Conservation (phyloP, 2,797 vertebrate species). For the Pipistrellus nathusii region DNA sequence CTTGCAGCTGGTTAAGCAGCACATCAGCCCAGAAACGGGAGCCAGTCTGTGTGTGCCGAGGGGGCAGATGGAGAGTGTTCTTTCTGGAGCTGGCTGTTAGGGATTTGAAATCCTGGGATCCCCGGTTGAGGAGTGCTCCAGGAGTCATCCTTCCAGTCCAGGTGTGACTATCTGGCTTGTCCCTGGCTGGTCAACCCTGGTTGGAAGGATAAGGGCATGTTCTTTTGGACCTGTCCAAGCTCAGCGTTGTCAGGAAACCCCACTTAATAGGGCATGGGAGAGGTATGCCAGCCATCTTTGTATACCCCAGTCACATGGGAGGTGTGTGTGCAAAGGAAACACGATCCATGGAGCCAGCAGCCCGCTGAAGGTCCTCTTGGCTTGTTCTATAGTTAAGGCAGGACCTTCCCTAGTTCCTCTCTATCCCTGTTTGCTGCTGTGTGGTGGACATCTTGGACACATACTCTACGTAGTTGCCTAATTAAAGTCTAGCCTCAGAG, state of each 20-base stretch:
- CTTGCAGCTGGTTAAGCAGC: conserved; percentile 52
- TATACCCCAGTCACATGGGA: not conserved
- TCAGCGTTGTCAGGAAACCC: not conserved
- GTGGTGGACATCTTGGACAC: not conserved
- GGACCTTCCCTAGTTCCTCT: not conserved
- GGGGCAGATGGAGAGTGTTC: not conserved
- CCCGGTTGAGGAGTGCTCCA: not conserved
- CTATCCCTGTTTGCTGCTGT: not conserved
- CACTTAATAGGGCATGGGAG: not conserved
- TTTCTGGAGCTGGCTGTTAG: not conserved
- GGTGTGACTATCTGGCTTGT: not conserved
- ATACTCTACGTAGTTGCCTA: not conserved
- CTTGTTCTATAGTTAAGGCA: not conserved
- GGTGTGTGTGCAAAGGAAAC: not conserved
- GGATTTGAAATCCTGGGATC: not conserved
- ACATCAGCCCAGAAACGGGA: not conserved
- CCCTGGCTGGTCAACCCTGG: not conserved
- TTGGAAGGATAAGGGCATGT: not conserved
- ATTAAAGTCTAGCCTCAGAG: not conserved
- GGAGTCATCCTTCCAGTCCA: not conserved
- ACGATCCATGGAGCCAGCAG: rapidly evolving
- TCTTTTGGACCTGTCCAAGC: not conserved
- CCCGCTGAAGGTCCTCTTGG: not conserved
- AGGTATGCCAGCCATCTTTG: not conserved
- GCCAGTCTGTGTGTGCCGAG: not conserved